Evolutionary conservation across 2,888 invertebrate genomes (phyloP).

Genomic region (Congeria kusceri): DNA sequence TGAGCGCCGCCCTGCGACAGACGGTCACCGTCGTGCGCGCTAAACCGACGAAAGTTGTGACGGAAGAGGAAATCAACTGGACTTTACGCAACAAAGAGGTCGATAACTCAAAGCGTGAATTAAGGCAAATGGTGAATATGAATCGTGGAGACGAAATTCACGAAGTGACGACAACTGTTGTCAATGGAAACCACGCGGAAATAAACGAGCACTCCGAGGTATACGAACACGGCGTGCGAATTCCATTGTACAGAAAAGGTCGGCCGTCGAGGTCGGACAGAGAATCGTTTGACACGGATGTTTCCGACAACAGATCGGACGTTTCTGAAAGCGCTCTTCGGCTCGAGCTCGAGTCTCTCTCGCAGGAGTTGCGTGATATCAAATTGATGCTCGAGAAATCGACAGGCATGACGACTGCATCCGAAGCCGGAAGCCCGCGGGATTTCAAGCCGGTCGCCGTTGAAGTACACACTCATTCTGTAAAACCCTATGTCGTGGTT

Average conservation of each 20-base stretch:
- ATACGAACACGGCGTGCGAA: slow-evolving; percentile 54
- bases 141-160: slow-evolving; percentile 42
- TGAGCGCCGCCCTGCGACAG: slow-evolving; percentile 34
- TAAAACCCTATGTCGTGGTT: slow-evolving; percentile 11
- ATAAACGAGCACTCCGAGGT: slow-evolving; percentile 43
- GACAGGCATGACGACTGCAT: slow-evolving; percentile 61
- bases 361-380: slow-evolving; percentile 74
- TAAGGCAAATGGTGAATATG: slow-evolving; percentile 63
- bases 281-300: slow-evolving; percentile 28
- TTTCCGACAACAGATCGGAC: slow-evolving; percentile 61
- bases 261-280: slow-evolving; percentile 24
- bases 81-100: slow-evolving; percentile 68
- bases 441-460: slow-evolving; percentile 40
- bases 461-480: slow-evolving; percentile 34
- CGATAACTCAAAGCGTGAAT: slow-evolving; percentile 63
- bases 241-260: slow-evolving; percentile 50
- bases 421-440: slow-evolving; percentile 33
- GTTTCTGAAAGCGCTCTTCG: slow-evolving; percentile 62
- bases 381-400: slow-evolving; percentile 74
- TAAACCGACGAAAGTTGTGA: slow-evolving; percentile 52
- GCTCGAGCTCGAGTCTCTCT: slow-evolving; percentile 69
- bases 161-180: slow-evolving; percentile 5
- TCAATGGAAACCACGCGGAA: slow-evolving; percentile 8
- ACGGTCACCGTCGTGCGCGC: slow-evolving; percentile 35
- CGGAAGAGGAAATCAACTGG: slow-evolving; percentile 76